Conservation (phyloP, 2,797 vertebrate genomes). For the Falco peregrinus region DNA sequence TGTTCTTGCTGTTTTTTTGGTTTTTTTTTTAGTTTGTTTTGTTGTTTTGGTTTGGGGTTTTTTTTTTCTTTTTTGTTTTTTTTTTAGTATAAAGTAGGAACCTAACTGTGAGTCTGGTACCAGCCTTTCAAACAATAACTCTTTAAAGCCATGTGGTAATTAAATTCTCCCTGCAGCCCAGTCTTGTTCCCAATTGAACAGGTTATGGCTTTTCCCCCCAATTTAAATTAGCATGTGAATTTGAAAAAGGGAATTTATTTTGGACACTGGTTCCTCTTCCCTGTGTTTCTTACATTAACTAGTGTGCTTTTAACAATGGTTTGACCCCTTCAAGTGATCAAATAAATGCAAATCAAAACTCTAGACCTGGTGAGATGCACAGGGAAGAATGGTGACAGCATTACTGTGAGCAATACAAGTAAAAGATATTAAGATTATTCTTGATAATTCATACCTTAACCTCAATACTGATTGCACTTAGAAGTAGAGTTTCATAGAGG, state of each 20-base stretch:
- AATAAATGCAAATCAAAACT: neutral
- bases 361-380: neutral
- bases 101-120: neutral
- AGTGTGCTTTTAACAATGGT: neutral
- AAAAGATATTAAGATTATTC: neutral
- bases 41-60: too few species aligned
- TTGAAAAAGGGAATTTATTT: neutral
- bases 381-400: neutral
- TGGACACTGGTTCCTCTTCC: neutral
- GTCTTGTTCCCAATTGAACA: neutral
- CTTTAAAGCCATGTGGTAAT: neutral
- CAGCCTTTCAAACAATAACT: neutral
- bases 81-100: neutral
- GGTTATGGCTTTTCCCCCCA: neutral
- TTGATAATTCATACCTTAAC: neutral
- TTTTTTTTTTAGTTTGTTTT: neutral
- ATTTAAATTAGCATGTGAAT: neutral
- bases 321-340: neutral
- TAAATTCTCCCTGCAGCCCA: slow-evolving; percentile 17
- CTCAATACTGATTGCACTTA: neutral
- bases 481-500: neutral
- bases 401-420: neutral
- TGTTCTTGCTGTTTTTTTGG: neutral
- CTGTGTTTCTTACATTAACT: neutral
- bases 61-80: too few species aligned